phyloP scores from a whole-genome alignment of 2,888 invertebrate species.

The Oligia latruncula region DNA sequence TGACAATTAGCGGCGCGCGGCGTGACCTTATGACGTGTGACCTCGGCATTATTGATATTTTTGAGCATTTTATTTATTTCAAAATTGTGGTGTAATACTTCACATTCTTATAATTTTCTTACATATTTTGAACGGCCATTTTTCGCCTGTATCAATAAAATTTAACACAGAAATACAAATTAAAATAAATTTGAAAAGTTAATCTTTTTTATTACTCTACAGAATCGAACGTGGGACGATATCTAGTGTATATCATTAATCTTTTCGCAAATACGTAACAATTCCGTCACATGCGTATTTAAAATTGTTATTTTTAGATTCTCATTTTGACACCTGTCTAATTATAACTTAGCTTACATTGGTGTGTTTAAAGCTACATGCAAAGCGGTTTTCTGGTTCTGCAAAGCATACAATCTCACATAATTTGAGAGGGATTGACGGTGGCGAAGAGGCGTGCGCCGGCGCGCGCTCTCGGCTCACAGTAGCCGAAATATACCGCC shows the following conservation, averaged over 20 bases:
- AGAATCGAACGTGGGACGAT: slow-evolving; percentile 50
- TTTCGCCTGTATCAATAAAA: slow-evolving; percentile 29
- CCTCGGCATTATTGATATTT: slow-evolving; percentile 46
- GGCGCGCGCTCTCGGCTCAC: slow-evolving; percentile 65
- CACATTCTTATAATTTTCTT: slow-evolving; percentile 2
- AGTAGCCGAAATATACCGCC: slow-evolving; percentile 79
- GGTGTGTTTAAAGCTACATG: slow-evolving; percentile 63
- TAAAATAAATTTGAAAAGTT: slow-evolving; percentile 36
- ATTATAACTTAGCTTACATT: slow-evolving; percentile 46
- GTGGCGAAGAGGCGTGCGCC: slow-evolving; percentile 53
- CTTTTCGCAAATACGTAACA: slow-evolving; percentile 63
- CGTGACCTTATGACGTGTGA: slow-evolving; percentile 44
- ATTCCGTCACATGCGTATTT: slow-evolving; percentile 46
- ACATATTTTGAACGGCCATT: slow-evolving; percentile 27
- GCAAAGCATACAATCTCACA: slow-evolving; percentile 57
- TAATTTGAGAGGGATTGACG: slow-evolving; percentile 48
- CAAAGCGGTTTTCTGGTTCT: slow-evolving; percentile 60
- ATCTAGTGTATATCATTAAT: slow-evolving; percentile 52
- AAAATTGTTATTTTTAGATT: slow-evolving; percentile 64
- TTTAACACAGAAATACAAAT: slow-evolving; percentile 42
- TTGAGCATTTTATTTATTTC: slow-evolving; percentile 46
- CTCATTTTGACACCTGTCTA: slow-evolving; percentile 47
- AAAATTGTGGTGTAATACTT: slow-evolving; percentile 56
- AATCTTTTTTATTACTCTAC: slow-evolving; percentile 57
- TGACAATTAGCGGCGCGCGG: slow-evolving; percentile 44